Evolutionary conservation across 2,113 vertebrate species (phyloP), one percentile per base, ranked within the genome.

Genomic region (Oncorhynchus masou): DNA sequence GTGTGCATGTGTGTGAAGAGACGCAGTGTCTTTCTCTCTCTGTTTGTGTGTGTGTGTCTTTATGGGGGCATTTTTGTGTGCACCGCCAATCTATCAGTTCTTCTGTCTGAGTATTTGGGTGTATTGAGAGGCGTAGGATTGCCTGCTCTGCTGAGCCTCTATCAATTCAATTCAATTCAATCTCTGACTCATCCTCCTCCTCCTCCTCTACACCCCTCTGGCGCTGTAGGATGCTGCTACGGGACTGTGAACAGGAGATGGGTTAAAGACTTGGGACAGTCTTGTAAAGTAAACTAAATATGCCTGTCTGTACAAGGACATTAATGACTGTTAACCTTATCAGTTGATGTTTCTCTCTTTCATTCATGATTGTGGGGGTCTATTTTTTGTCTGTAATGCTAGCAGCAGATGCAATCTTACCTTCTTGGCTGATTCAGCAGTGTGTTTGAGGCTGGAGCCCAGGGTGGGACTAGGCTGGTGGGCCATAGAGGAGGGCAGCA

Each of bases 121-220:
- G 25, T 90, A 91, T 51, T 86, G 83, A 76, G 87, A 77, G 65
- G 89, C 87, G 1, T 91, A 92, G 3, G 91, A 91, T 65, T 79
- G 83, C 13, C 88, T 54, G 45, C 27, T 84, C 5, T 68, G 67
- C 4, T 73, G 82, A 31, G 62, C 73, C 5, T 85, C 82, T 5
- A 34, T 67, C n/a, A n/a, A n/a, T n/a, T n/a, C n/a, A n/a, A n/a
- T n/a, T n/a, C n/a, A n/a, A n/a, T n/a, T n/a, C n/a, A n/a, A n/a
- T n/a, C 57, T 90, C 88, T 39, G 76, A 83, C 57, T 86, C 84
- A 48, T 74, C 82, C 0, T 88, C 80, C 4, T 81, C 74, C 27
- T 75, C 74, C 22, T 88, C 85, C 67, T 90, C 79, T 19, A 87
- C 48, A 12, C 70, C 75, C 77, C 76, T 78, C 73, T 91, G 90